Evolutionary conservation across 64 coral and sea anemone genomes (phyloP), one percentile per base, ranked within the genome.

Genomic region (Pocillopora damicornis): DNA sequence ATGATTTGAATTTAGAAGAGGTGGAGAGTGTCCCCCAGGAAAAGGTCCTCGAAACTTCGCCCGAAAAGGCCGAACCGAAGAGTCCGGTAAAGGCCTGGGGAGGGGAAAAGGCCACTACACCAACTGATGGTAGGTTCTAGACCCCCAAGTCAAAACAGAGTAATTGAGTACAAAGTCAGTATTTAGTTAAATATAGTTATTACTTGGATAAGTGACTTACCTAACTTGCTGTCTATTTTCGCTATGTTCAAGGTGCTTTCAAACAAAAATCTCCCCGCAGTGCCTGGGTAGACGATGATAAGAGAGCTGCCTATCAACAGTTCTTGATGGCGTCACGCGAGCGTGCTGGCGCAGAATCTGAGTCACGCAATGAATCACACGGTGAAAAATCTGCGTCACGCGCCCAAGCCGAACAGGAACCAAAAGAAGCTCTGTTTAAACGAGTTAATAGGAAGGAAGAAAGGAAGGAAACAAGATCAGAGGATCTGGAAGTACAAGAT

Each of bases 241-340:
- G 35, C 22, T 23, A 26, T 7, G 37, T 12, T 73, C 5, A 22
- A 72, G 80, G 20, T n/a, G 35, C 35, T n/a, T 1, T 20, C 15
- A 5, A 25, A n/a, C 37, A 58, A 22, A 72, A 23, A 58, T 73
- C 64, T 85, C 20, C 64, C 42, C 16, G 5, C 59, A 79, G 58
- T 25, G 18, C 77, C 11, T 11, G 10, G 42, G 81, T 69, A 45
- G 36, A 85, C 20, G 11, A 61, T 63, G 75, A 38, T 23, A 89
- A 25, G 73, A 94, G 93, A 80, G 76, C 78, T 61, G 88, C 83
- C 15, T 94, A 94, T 75, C 79, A 94, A 87, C 72, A 94, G 60
- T 94, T 90, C 62, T 20, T 94, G 13, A 58, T 82, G 25, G 85
- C 83, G 14, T 74, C 79, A 36, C 81, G 76, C 38, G 76, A 75